Evolutionary conservation across 2,888 invertebrate species (phyloP).

Genomic region (Heliconius hortense): DNA sequence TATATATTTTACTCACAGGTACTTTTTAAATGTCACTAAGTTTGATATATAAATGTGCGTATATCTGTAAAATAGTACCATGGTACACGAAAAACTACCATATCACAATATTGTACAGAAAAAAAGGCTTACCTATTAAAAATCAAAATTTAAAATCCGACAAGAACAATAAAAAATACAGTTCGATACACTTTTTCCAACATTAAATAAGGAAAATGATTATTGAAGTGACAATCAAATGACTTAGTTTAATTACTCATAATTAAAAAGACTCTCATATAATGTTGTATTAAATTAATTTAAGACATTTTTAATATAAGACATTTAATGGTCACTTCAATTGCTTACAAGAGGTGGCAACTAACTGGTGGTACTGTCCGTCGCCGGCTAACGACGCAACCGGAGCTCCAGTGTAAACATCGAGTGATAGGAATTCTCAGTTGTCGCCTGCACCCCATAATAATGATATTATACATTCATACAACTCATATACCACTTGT

Average conservation of each 20-base stretch:
- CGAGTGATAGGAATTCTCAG: conserved; percentile 73
- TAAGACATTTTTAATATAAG: neutral
- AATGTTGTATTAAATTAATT: too few species aligned
- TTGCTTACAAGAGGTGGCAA: conserved; percentile 55
- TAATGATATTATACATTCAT: conserved; percentile 40
- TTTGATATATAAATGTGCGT: neutral
- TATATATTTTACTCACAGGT: too few species aligned
- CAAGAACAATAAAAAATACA: neutral
- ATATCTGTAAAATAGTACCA: too few species aligned
- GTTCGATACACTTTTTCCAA: neutral
- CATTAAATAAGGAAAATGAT: neutral
- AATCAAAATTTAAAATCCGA: neutral
- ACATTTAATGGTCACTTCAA: conserved; percentile 48
- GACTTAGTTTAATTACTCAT: neutral
- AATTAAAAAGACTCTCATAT: too few species aligned
- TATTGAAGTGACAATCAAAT: neutral
- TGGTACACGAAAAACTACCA: neutral
- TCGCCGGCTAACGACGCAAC: conserved; percentile 70
- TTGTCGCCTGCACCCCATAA: conserved; percentile 47
- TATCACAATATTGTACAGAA: neutral
- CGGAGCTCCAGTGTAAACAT: conserved; percentile 77
- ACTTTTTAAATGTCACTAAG: neutral
- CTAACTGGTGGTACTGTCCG: conserved; percentile 56
- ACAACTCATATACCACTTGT: neutral
- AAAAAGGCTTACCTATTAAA: neutral